Conservation (phyloP, 2,113 vertebrate species). For the Promerops cafer region DNA sequence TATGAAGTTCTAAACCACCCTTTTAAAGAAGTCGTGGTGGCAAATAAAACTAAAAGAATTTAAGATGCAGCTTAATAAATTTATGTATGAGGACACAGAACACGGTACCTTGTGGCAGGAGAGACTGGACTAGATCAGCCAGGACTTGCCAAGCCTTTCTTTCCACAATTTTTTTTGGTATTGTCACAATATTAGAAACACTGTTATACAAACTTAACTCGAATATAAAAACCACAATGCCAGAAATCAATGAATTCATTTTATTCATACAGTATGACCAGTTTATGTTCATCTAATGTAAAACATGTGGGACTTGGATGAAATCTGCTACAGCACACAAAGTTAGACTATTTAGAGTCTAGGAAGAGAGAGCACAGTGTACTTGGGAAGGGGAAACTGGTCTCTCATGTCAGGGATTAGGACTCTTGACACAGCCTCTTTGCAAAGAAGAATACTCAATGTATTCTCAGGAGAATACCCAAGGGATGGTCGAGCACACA, state of each 20-base stretch:
- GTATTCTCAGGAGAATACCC: not conserved
- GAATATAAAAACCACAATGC: conserved; percentile 25
- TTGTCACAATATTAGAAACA: conserved; percentile 32
- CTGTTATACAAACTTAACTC: conserved; percentile 3
- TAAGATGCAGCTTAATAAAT: conserved; percentile 27
- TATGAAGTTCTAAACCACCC: conserved; percentile 13
- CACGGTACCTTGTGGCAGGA: conserved; percentile 36
- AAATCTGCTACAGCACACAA: not conserved
- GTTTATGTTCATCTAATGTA: conserved; percentile 54
- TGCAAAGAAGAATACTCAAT: no score
- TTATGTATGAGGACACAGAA: not conserved
- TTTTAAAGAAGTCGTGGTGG: conserved; percentile 10
- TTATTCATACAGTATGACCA: conserved; percentile 50
- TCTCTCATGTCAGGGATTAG: not conserved
- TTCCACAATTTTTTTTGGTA: not conserved
- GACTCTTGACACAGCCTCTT: not conserved
- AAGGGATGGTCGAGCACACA: accelerated
- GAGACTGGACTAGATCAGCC: conserved; percentile 22
- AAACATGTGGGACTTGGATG: conserved; percentile 34
- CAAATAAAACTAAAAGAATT: conserved; percentile 36
- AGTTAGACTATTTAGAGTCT: not conserved
- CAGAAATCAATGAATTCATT: conserved; percentile 38
- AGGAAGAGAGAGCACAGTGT: not conserved
- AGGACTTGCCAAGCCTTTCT: conserved; percentile 17
- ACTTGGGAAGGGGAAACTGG: not conserved